Evolutionary conservation across 2,797 vertebrate genomes (phyloP), one percentile per base, ranked within the genome.

Genomic region (Hirundo rustica): DNA sequence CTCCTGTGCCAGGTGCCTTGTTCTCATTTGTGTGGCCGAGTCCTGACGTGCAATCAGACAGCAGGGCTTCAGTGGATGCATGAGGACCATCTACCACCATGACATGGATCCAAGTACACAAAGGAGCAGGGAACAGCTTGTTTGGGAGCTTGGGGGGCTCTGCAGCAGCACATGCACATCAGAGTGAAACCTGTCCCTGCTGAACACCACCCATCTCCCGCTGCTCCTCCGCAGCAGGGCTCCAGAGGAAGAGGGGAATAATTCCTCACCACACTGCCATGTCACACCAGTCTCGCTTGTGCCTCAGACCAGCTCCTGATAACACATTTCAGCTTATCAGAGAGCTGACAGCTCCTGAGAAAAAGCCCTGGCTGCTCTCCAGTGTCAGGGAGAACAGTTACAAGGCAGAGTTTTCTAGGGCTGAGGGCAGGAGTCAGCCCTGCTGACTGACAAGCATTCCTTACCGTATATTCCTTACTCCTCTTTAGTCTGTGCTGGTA

Each of bases 271-370:
- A 25, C 0, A 0, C 44, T 83, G 92, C 4, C 2, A 65, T 42
- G 57, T 44, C 66, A 40, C 0, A 7, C 75, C 9, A 4, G 19
- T 40, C 74, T 87, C 4, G 2, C 54, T 25, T 44, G 58, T 1
- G 1, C 47, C 78, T 95, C 86, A 66, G 72, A 71, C 85, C 44
- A 45, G 58, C 45, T 87, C 80, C 48, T 0, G 15, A 30, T 88
- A 92, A 93, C 27, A 48, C 10, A 67, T 66, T 51, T 73, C 47
- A 64, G 74, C 72, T 94, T 85, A 85, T 72, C 72, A 70, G 75
- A 82, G 50, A 78, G 58, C 66, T 92, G 94, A 76, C 74, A 92
- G 81, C 40, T 95, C 89, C 74, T 36, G 44, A 82, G 90, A 82
- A 91, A 91, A 93, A 57, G 0, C 61, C 32, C 71, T 85, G 92